Percentiles rank a stretch among this genome's conserved stretches.
phyloP scores from a whole-genome alignment of 2,113 vertebrate genomes.

The Sorex araneus region DNA sequence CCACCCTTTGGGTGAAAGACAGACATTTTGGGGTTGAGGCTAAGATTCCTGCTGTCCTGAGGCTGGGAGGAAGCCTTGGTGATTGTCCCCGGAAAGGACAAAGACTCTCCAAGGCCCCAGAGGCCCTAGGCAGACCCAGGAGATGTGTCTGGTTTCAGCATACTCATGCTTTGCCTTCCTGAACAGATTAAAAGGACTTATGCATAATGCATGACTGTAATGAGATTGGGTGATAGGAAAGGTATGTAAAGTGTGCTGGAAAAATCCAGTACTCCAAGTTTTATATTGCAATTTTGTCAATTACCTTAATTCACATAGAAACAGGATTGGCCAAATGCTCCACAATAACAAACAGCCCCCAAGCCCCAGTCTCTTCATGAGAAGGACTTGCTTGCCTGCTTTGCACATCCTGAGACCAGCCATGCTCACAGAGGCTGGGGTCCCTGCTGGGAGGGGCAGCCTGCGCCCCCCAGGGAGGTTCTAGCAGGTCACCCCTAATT shows the following conservation, averaged over 20 bases:
- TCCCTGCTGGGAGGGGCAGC: too few relatives aligned
- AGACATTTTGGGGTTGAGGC: not conserved
- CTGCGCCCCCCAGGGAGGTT: too few relatives aligned
- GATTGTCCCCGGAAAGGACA: conserved; percentile 22
- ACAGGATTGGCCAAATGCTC: conserved; percentile 16
- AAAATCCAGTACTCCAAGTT: conserved; percentile 65
- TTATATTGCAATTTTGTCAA: conserved; percentile 46
- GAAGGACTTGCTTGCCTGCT: not conserved
- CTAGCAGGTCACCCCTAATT: not conserved
- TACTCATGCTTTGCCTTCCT: conserved; percentile 57
- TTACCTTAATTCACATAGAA: conserved; percentile 44
- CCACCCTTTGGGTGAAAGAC: not conserved
- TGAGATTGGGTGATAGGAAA: conserved; percentile 60
- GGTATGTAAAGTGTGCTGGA: conserved; percentile 49
- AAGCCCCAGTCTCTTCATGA: not conserved
- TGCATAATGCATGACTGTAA: conserved; percentile 73
- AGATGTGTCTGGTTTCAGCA: conserved; percentile 52
- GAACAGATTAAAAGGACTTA: conserved; percentile 71
- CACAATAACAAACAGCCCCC: not conserved
- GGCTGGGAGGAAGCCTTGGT: not conserved
- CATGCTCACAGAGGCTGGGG: too few relatives aligned
- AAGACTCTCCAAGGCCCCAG: conserved; percentile 24
- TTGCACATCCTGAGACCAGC: not conserved
- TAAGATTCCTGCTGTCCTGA: not conserved
- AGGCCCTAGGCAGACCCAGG: conserved; percentile 62